A percentile compares a stretch with the other conserved stretches of the same genome.
These are phyloP conservation scores for Pogoniulus pusillus DNA, from an alignment of 2,797 vertebrate species.

Conservation along the genomic window DNA sequence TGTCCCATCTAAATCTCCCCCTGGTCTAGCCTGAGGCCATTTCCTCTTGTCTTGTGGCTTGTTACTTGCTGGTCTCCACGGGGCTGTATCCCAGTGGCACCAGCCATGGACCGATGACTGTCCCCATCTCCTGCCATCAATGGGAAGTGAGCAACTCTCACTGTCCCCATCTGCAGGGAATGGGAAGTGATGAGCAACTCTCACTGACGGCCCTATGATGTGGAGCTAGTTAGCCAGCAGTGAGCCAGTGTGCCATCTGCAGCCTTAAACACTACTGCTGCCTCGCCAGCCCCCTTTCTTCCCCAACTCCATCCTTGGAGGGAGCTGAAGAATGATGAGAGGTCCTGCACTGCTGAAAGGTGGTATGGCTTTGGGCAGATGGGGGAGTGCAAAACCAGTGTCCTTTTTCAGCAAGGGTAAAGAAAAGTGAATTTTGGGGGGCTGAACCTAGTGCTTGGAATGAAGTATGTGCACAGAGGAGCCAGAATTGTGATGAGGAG, in stretches of 20 bases:
- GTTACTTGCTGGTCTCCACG: neutral
- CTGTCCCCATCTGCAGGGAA: too few species aligned
- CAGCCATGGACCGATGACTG: accelerated
- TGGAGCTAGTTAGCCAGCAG: neutral
- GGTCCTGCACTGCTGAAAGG: accelerated
- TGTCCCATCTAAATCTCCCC: too few species aligned
- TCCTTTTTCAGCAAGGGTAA: neutral
- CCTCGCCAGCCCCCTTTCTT: neutral
- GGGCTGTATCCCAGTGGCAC: neutral
- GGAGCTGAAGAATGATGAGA: neutral
- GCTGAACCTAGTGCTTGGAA: neutral
- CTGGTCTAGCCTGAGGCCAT: too few species aligned
- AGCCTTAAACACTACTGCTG: neutral
- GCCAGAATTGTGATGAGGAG: neutral
- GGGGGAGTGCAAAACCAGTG: neutral
- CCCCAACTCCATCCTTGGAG: neutral
- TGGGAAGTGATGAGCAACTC: too few species aligned
- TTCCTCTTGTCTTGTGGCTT: too few species aligned
- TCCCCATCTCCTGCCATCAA: neutral
- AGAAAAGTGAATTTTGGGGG: neutral
- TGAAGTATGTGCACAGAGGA: neutral
- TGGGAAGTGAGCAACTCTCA: too few species aligned
- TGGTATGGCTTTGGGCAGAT: neutral
- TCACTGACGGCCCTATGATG: accelerated
- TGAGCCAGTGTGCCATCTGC: neutral